Base-by-base conservation (phyloP, 2,888 invertebrate species). In the Agonopterix alstromeriana region DNA sequence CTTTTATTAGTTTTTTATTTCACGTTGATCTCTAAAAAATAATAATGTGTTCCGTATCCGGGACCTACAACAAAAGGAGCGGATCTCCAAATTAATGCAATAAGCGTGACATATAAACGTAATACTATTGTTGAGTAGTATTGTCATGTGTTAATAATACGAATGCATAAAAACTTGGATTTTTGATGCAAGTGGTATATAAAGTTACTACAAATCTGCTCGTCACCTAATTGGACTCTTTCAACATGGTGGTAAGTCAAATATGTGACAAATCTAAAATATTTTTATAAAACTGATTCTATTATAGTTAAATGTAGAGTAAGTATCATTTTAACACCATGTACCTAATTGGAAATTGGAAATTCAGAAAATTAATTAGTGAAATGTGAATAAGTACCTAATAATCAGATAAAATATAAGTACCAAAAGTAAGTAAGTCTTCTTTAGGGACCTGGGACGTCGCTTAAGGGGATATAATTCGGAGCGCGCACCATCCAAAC, bases 171-270 rank as follows among this genome's bases (percentile, higher is more conserved):
- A 60, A 42, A 44, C 9, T 46, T 41, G 43, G 11, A 45, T 43
- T 51, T 54, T 46, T 44, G 49, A 52, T 56, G 44, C 41, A 45
- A 35, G 11, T 46, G 27, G 50, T 64, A 66, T 66, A 65, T 58
- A 66, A 57, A 49, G 48, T 45, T 35, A 27, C 45, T 35, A 9
- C 10, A 8, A 42, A 8, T 27, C 36, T 27, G 4, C 10, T 41
- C 45, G 36, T 41, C 49, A 56, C 49, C 46, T 42, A 41, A 27
- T 40, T 38, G 47, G 45, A 9, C 10, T 41, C 38, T 41, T 36
- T 17, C 42, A 52, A 49, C 42, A 54, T 54, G 48, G 49, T 38
- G 53, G 54, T 56, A 53, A 54, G 54, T 49, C 14, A 27, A 27
- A 27, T 27, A 5, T 27, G 27, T 27, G 5, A 27, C 27, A 38